phyloP scores from a whole-genome alignment of 2,888 invertebrate species.

The Amphipoea oculea region DNA sequence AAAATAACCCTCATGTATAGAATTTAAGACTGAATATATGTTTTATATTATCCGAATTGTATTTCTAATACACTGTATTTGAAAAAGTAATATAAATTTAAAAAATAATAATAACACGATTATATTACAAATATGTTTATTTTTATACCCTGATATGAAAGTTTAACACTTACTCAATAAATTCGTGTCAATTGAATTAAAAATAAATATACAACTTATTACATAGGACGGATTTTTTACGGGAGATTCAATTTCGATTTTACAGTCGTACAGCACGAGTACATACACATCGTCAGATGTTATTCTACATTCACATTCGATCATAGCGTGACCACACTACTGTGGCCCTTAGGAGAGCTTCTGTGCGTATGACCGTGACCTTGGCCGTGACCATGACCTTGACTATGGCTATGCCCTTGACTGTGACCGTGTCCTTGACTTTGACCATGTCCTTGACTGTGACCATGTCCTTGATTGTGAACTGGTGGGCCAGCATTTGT shows the following conservation, averaged over 20 bases:
- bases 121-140: conserved; percentile 57
- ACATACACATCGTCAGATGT: conserved; percentile 16
- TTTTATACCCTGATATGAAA: conserved; percentile 47
- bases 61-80: conserved; percentile 57
- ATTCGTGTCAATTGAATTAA: conserved; percentile 16
- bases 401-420: conserved; percentile 73
- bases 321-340: conserved; percentile 82
- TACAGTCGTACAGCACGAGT: conserved; percentile 3
- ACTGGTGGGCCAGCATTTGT: conserved; percentile 75
- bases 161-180: conserved; percentile 16
- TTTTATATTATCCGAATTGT: conserved; percentile 71
- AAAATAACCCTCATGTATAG: conserved; percentile 56
- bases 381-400: conserved; percentile 72
- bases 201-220: conserved; percentile 36
- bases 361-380: conserved; percentile 73
- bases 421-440: conserved; percentile 70
- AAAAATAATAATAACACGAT: conserved; percentile 53
- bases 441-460: conserved; percentile 68
- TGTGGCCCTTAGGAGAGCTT: conserved; percentile 63
- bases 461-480: conserved; percentile 73
- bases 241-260: conserved; percentile 46
- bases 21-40: conserved; percentile 81
- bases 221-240: conserved; percentile 49
- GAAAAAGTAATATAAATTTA: conserved; percentile 56
- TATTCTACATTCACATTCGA: conserved; percentile 21